A percentile compares a stretch with the other conserved stretches of the same genome.
These are phyloP conservation scores for Dicrostonyx torquatus DNA, from an alignment of 2,797 vertebrate genomes.

Conservation along the genomic window DNA sequence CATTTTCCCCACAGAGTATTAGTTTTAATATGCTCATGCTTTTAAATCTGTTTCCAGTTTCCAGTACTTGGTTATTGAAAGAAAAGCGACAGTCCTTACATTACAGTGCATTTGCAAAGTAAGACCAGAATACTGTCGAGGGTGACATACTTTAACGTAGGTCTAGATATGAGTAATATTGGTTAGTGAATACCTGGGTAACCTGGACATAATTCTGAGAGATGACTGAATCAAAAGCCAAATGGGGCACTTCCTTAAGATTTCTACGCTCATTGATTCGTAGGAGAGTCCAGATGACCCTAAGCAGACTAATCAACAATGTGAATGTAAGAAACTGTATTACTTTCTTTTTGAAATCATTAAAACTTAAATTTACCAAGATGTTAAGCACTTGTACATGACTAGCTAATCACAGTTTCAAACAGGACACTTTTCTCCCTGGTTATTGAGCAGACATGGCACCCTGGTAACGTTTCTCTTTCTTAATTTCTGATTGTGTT, in stretches of 20 bases:
- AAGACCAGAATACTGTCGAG: neutral
- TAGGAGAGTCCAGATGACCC: neutral
- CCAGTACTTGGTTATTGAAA: constrained; percentile 44
- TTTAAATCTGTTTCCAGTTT: constrained; percentile 53
- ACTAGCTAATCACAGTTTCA: constrained; percentile 26
- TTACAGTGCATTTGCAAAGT: constrained; percentile 54
- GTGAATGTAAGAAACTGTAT: neutral
- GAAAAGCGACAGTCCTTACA: constrained; percentile 46
- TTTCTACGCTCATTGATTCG: neutral
- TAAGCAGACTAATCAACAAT: neutral
- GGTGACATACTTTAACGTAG: constrained; percentile 14
- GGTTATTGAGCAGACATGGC: neutral
- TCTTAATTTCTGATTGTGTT: constrained; percentile 39
- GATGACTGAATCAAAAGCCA: neutral
- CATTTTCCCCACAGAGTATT: neutral
- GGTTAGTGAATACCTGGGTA: neutral
- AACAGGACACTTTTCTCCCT: neutral
- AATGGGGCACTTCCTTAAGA: neutral
- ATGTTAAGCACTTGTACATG: neutral
- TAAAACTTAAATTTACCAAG: constrained; percentile 47
- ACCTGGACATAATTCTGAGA: neutral
- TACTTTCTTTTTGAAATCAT: neutral
- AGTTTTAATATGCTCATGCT: constrained; percentile 53
- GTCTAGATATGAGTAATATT: neutral
- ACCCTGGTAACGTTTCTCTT: constrained; percentile 21